Base-by-base conservation (phyloP, 2,113 vertebrate genomes). In the Propithecus coquereli region DNA sequence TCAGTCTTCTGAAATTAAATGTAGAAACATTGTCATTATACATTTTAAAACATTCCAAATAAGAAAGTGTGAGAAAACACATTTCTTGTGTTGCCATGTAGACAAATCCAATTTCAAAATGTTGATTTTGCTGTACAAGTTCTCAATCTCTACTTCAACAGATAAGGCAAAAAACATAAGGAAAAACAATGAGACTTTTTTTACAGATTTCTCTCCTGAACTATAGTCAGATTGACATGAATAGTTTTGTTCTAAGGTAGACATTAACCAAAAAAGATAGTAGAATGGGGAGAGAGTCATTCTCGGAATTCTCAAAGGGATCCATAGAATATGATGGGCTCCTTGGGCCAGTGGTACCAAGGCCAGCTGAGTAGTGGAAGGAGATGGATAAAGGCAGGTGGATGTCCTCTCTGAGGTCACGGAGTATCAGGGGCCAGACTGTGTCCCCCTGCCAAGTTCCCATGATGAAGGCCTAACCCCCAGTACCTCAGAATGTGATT, bases 201-300 rank as follows among this genome's bases (percentile, higher is more conserved):
- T 63, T 10, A 84, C 27, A 23, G 9, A 85, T 54, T 93, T 93
- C 18, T 90, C 74, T 63, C 25, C 45, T 52, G 25, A 95, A 30
- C 30, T 37, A 25, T 6, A 63, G 37, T 79, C 32, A 57, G 16
- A 83, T 65, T 47, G 25, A 82, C 43, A 1, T 71, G 16, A 18
- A 50, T 32, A 79, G 20, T 43, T 12, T 61, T 10, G 43, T 50
- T 84, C 20, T 34, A 50, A 89, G 65, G 27, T 76, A 84, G 54
- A 57, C 34, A 65, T 18, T 73, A n/a, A 43, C 54, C 73, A 92
- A 77, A 71, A 77, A n/a, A 20, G 16, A 45, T 22, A 83, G 57
- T 6, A 2, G 20, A 45, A 76, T 59, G 61, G 68, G 32, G 32
- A 59, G 66, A 66, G 4, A 89, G 45, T 52, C 20, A 68, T 40